phyloP scores from a whole-genome alignment of 2,113 vertebrate genomes.

The Amblyornis subalaris region DNA sequence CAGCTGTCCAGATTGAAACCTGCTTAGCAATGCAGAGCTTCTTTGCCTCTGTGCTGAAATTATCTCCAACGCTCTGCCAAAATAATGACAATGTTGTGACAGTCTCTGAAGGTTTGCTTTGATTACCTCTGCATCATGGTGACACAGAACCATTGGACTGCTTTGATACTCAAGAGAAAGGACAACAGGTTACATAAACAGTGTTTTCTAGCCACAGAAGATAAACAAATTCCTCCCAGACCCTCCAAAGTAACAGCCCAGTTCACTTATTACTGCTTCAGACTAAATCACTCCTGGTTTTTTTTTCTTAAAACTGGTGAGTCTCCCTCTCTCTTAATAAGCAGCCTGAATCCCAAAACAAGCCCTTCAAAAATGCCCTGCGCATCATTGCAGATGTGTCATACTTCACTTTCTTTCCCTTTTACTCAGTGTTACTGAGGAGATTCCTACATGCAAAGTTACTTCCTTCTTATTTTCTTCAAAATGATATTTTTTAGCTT shows the following conservation, averaged over 20 bases:
- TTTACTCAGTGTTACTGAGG: background rate
- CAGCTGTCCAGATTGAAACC: background rate
- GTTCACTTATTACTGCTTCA: background rate
- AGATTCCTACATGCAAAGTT: background rate
- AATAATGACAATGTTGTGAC: slow-evolving; percentile 19
- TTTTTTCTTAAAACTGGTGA: background rate
- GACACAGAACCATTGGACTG: slow-evolving; percentile 15
- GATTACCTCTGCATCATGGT: slow-evolving; percentile 27
- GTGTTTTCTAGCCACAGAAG: background rate
- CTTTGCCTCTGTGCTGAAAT: slow-evolving; percentile 23
- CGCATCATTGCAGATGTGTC: background rate
- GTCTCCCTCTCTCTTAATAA: background rate
- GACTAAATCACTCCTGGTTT: background rate
- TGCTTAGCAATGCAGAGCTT: background rate
- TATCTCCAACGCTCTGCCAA: background rate
- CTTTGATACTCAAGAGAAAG: slow-evolving; percentile 18
- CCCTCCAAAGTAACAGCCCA: background rate
- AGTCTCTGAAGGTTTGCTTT: slow-evolving; percentile 22
- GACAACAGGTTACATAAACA: slow-evolving; percentile 51
- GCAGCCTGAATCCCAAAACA: background rate
- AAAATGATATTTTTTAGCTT: background rate
- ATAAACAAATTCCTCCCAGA: background rate
- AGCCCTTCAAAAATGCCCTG: background rate
- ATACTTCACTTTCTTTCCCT: background rate
- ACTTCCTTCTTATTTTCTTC: background rate